Conservation (phyloP, 2,888 invertebrate species). For the Alloplasta piceator region DNA sequence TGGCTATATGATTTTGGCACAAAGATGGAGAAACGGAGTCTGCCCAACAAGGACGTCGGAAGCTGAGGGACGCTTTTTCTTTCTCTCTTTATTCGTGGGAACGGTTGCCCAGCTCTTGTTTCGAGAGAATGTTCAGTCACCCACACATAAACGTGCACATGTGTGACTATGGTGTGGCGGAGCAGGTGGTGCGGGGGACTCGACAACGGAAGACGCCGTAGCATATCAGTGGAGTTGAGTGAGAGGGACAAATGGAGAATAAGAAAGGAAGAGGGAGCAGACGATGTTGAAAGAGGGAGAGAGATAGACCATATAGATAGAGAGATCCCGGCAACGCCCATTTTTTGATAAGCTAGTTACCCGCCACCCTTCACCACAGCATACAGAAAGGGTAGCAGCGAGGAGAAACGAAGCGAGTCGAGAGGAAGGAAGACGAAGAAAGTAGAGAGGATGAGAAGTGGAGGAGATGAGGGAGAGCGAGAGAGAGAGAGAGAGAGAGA, state of each 20-base stretch:
- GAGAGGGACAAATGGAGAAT: conserved; percentile 38
- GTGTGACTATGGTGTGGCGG: conserved; percentile 72
- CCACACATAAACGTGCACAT: conserved; percentile 67
- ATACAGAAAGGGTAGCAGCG: conserved; percentile 63
- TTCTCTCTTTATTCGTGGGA: conserved; percentile 27
- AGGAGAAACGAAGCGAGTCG: conserved; percentile 66
- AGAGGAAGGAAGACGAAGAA: conserved; percentile 63
- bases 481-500: conserved; percentile 10
- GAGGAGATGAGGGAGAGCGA: conserved; percentile 36
- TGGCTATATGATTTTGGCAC: background rate
- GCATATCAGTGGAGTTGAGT: conserved; percentile 42
- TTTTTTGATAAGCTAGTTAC: conserved; percentile 84
- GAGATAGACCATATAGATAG: conserved; percentile 72
- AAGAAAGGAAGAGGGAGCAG: conserved; percentile 63
- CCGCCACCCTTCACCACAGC: conserved; percentile 76
- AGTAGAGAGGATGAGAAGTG: conserved; percentile 65
- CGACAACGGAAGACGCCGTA: conserved; percentile 78
- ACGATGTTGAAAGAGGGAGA: conserved; percentile 54
- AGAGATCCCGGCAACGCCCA: conserved; percentile 82
- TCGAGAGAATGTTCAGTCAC: conserved; percentile 42
- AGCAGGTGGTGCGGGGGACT: conserved; percentile 76
- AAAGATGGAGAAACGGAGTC: conserved; percentile 15
- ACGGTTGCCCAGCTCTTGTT: conserved; percentile 40
- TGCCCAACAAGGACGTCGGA: conserved; percentile 30
- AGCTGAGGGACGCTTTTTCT: conserved; percentile 40